These are phyloP conservation scores for Phylloscopus whistleri DNA, from an alignment of 2,113 vertebrate species.

Conservation along the genomic window DNA sequence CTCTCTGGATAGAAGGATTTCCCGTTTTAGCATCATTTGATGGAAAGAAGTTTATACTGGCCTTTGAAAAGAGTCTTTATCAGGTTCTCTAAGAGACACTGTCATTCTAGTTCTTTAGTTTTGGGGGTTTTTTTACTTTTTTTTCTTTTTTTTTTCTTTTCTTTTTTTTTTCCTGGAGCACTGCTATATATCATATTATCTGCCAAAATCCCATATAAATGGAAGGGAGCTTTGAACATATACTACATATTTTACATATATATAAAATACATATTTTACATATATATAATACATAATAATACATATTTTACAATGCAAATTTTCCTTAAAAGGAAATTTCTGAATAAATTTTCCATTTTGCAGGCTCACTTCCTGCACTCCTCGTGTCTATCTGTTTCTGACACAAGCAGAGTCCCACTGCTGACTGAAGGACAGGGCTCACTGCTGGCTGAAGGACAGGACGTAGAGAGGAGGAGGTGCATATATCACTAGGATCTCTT, in stretches of 20 bases:
- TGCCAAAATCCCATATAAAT: not conserved
- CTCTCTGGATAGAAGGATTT: not conserved
- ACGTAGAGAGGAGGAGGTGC: not conserved
- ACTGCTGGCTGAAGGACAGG: not conserved
- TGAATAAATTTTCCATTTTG: not conserved
- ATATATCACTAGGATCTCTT: not conserved
- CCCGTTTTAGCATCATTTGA: not conserved
- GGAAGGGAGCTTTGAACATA: not conserved
- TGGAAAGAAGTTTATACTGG: not conserved
- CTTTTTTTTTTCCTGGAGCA: not conserved
- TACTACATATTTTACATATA: not conserved
- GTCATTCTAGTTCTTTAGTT: not conserved
- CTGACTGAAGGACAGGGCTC: not conserved
- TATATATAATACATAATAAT: too few relatives aligned
- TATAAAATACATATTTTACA: too few relatives aligned
- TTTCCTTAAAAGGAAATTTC: not conserved
- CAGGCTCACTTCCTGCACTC: not conserved
- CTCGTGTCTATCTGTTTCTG: not conserved
- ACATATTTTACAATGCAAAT: not conserved
- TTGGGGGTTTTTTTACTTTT: not conserved
- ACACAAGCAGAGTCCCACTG: not conserved
- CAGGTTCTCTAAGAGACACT: not conserved
- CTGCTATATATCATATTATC: not conserved
- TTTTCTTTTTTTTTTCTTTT: not conserved
- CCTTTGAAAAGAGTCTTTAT: not conserved